Evolutionary conservation across 2,113 vertebrate species (phyloP).

Genomic region (Poecile atricapillus): DNA sequence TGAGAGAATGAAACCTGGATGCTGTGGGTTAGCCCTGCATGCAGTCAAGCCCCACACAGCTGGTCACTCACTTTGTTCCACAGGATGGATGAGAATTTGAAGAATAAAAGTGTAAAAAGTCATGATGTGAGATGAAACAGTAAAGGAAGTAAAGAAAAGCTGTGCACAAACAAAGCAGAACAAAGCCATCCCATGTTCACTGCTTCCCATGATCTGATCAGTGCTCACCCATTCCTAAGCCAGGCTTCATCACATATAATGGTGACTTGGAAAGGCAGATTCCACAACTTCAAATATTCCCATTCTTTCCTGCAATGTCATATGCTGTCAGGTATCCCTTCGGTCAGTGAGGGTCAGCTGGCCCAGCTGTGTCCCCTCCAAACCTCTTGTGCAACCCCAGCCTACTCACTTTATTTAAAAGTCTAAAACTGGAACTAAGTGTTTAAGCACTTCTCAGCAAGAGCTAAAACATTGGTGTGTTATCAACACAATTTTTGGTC

Average conservation of each 20-base stretch:
- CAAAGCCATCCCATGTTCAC: neutral
- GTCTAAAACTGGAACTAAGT: too few relatives aligned
- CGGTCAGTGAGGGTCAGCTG: neutral
- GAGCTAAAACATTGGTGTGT: neutral
- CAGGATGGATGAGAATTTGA: neutral
- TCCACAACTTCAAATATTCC: neutral
- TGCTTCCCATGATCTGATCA: neutral
- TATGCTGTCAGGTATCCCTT: fast-evolving
- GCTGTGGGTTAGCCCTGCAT: too few relatives aligned
- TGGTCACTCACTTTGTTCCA: neutral
- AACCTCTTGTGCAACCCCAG: neutral
- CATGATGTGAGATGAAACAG: neutral
- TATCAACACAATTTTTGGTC: neutral
- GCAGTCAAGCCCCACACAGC: neutral
- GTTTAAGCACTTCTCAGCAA: neutral
- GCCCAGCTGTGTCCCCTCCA: neutral
- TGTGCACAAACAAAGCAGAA: neutral
- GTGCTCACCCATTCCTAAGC: neutral
- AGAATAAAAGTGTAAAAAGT: neutral
- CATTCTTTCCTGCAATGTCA: neutral
- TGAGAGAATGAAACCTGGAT: neutral
- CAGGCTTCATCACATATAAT: neutral
- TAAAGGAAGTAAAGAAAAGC: neutral
- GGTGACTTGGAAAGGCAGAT: neutral
- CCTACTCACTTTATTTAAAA: too few relatives aligned